Base-by-base conservation (phyloP, 2,888 invertebrate genomes). In the Xestoiulus laeticollis region DNA sequence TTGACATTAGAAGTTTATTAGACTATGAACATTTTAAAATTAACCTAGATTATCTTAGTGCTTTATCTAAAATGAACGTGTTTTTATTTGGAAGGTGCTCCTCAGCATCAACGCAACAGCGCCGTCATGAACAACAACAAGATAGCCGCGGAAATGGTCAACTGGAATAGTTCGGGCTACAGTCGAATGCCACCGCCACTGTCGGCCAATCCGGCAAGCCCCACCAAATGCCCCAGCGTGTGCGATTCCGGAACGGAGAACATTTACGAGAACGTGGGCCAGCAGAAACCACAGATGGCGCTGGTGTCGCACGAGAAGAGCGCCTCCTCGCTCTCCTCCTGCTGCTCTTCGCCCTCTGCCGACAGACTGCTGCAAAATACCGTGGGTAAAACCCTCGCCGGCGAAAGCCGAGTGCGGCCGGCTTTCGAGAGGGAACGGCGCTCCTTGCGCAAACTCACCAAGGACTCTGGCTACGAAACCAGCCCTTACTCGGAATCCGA, bases 391-490 rank as follows among this genome's bases (percentile, higher is more conserved):
- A 38, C n/a, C 38, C 14, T 43, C 44, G 87, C 83, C 83, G 83
- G 59, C 22, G 82, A 83, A 44, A 19, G 32, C 68, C 43, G 87
- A 83, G 83, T 22, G 78, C 43, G 87, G 26, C 85, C 85, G 12
- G 88, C 85, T 19, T 53, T 83, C 43, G 88, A 89, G 83, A 85
- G 88, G 32, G 90, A 90, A 85, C 89, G 90, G 82, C 89, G 90
- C 19, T 90, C 90, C n/a, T 89, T 89, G 14, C 89, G 91, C 32
- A 91, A 90, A 84, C 89, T 91, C 53, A 91, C 90, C n/a, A 91
- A 91, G 87, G 91, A 91, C 89, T 90, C 91, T 14, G 91, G 91
- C 22, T 91, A 91, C 89, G 91, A 91, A 87, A 91, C 90, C 90
- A 91, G 88, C 78, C 88, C 88, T 26, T 88, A 88, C 30, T 88